phyloP scores from a whole-genome alignment of 2,888 invertebrate species.

The Caenorhabditis drosophilae region DNA sequence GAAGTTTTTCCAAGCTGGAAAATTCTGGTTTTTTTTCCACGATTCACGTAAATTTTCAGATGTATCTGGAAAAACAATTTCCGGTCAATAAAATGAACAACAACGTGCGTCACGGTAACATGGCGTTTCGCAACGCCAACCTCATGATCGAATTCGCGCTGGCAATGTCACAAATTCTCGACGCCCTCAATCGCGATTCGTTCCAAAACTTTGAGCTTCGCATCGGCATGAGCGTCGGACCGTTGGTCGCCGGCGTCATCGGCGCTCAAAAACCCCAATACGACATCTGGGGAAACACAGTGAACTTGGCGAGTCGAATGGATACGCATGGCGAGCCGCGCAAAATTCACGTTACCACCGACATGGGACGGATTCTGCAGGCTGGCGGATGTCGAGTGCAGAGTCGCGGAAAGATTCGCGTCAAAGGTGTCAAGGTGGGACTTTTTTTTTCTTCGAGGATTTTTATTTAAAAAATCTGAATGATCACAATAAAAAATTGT shows the following conservation, averaged over 20 bases:
- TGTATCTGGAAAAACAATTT: background rate
- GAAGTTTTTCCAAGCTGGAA: too few species aligned
- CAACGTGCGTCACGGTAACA: conserved; percentile 31
- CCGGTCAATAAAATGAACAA: conserved; percentile 22
- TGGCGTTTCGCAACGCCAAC: conserved; percentile 76
- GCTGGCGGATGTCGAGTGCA: conserved; percentile 85
- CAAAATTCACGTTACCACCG: conserved; percentile 77
- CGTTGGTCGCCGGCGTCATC: conserved; percentile 93
- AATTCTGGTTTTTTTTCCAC: too few species aligned
- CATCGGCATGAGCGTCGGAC: conserved; percentile 87
- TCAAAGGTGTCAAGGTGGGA: conserved; percentile 78
- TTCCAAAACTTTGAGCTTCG: conserved; percentile 93
- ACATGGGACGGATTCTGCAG: conserved; percentile 83
- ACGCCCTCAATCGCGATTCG: conserved; percentile 92
- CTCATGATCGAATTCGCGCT: conserved; percentile 92
- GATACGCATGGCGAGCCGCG: conserved; percentile 91
- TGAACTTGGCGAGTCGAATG: conserved; percentile 95
- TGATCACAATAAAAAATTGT: too few species aligned
- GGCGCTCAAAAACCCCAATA: conserved; percentile 97
- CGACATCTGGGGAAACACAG: conserved; percentile 98
- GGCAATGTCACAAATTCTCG: conserved; percentile 87
- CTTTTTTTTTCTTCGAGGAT: too few species aligned
- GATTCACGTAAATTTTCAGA: too few species aligned
- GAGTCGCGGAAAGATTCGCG: conserved; percentile 87
- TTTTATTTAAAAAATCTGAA: too few species aligned